Percentiles rank a stretch among this genome's conserved stretches.
Evolutionary conservation across 2,888 invertebrate species (phyloP).

Genomic region (Brassicogethes aeneus): DNA sequence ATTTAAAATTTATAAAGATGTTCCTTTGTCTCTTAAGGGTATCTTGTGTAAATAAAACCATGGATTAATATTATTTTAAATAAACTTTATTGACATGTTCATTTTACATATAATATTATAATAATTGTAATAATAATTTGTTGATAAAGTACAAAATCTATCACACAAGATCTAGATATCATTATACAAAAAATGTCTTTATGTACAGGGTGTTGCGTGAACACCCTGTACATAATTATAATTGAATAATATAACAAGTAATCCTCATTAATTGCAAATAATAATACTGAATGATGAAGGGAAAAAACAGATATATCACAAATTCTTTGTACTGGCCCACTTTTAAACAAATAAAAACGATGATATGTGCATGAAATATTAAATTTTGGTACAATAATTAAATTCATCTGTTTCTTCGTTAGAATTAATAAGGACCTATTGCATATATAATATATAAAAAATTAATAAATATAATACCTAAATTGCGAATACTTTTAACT

Average conservation of each 20-base stretch:
- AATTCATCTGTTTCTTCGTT: not conserved
- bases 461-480: constrained; percentile 18
- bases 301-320: not conserved
- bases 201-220: not conserved
- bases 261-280: not conserved
- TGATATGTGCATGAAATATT: not conserved
- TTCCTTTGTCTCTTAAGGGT: too few species aligned
- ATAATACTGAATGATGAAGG: constrained; percentile 2
- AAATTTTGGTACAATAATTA: not conserved
- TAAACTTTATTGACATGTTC: constrained; percentile 24
- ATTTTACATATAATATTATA: constrained; percentile 20
- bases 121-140: constrained; percentile 26
- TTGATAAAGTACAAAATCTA: constrained; percentile 30
- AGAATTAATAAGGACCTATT: not conserved
- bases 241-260: not conserved
- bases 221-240: constrained; percentile 1
- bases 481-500: constrained; percentile 21
- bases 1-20: too few species aligned
- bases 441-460: not conserved
- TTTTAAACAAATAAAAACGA: not conserved
- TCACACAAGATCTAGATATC: constrained; percentile 23
- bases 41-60: constrained; percentile 8
- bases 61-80: constrained; percentile 16
- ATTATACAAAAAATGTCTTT: constrained; percentile 6
- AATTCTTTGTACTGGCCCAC: not conserved